Percentiles rank a stretch among this genome's conserved stretches.
Conservation (phyloP, 2,888 invertebrate species). For the Erynnis tages region DNA sequence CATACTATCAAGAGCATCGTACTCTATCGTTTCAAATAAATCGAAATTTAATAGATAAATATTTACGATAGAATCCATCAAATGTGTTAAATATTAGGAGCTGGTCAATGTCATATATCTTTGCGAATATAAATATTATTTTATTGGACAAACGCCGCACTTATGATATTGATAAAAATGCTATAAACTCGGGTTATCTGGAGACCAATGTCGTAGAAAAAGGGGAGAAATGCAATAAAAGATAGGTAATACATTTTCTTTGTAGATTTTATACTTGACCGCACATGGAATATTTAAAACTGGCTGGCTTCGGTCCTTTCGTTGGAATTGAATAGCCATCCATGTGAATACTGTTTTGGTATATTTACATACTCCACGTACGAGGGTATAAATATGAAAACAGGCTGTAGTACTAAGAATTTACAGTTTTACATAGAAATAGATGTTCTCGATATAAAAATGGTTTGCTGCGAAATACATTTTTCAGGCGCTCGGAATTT, state of each 20-base stretch:
- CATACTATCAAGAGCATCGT: too few species aligned
- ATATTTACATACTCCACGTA: conserved; percentile 51
- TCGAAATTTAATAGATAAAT: background rate
- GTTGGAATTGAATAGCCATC: conserved; percentile 65
- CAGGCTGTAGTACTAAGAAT: conserved; percentile 27
- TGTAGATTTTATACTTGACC: conserved; percentile 78
- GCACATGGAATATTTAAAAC: conserved; percentile 79
- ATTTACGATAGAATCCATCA: too few species aligned
- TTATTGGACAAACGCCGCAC: conserved; percentile 31
- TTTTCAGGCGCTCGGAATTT: conserved; percentile 20
- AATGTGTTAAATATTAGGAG: too few species aligned
- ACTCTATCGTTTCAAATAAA: background rate
- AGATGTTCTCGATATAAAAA: conserved; percentile 17
- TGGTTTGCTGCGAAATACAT: conserved; percentile 19
- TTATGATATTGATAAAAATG: conserved; percentile 56
- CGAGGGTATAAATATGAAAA: conserved; percentile 40
- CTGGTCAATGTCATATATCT: background rate
- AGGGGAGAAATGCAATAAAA: conserved; percentile 73
- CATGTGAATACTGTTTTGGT: conserved; percentile 58
- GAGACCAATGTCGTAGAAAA: conserved; percentile 43
- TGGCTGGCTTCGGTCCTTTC: conserved; percentile 58
- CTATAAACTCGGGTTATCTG: conserved; percentile 57
- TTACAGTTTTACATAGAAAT: conserved; percentile 24
- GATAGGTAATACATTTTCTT: conserved; percentile 77
- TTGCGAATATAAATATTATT: conserved; percentile 28